phyloP scores from a whole-genome alignment of 1,140 invertebrate genomes.

The Camponotus floridanus region DNA sequence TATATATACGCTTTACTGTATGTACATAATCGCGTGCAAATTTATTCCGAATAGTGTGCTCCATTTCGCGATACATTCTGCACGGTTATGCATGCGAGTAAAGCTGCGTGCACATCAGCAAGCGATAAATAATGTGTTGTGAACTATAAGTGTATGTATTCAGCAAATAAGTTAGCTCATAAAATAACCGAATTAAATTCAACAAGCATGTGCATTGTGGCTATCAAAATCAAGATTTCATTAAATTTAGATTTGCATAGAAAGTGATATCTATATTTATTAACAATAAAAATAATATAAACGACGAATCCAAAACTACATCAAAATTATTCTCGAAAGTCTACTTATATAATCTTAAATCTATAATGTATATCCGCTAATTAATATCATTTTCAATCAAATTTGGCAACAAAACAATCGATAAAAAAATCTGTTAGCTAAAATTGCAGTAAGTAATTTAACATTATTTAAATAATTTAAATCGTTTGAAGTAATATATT shows the following conservation, averaged over 20 bases:
- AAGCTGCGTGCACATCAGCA: slow-evolving; percentile 14
- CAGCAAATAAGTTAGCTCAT: not conserved
- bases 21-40: slow-evolving; percentile 72
- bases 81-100: not conserved
- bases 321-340: not conserved
- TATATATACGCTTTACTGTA: not conserved
- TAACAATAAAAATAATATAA: not conserved
- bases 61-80: slow-evolving; percentile 31
- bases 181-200: slow-evolving; percentile 18
- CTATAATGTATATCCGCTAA: not conserved
- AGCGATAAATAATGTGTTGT: not conserved
- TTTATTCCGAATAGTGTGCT: slow-evolving; percentile 71
- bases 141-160: not conserved
- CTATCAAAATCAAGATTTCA: not conserved
- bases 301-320: not conserved
- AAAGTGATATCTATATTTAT: not conserved
- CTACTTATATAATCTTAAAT: not conserved
- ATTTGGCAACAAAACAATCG: not conserved
- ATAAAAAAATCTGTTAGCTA: not conserved
- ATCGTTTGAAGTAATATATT: not conserved
- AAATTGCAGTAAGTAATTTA: not conserved
- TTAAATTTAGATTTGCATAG: not conserved
- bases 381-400: not conserved
- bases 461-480: not conserved
- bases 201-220: not conserved